phyloP scores from a whole-genome alignment of 2,113 vertebrate species.

The Gnathonemus echidnorhynchus region DNA sequence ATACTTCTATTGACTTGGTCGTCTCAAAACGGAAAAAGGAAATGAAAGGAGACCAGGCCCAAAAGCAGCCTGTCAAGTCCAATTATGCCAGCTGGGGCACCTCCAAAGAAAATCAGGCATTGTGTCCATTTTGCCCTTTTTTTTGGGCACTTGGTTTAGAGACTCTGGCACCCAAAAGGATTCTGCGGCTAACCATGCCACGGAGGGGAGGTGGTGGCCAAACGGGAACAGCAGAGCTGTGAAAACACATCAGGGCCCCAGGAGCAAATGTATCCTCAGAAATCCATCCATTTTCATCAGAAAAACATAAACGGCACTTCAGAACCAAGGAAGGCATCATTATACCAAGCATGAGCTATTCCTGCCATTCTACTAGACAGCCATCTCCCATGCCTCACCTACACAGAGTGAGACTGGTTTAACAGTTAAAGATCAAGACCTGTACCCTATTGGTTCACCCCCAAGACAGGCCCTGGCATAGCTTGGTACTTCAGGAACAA shows the following conservation, averaged over 20 bases:
- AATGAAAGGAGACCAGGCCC: neutral
- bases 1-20: neutral
- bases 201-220: neutral
- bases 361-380: neutral
- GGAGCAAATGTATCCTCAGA: neutral
- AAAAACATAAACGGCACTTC: neutral
- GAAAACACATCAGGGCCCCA: neutral
- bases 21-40: conserved; percentile 7
- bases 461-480: neutral
- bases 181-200: neutral
- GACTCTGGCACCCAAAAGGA: neutral
- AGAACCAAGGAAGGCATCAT: neutral
- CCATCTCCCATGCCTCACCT: neutral
- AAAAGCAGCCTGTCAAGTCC: neutral
- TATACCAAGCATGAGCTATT: neutral
- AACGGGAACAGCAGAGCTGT: neutral
- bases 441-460: neutral
- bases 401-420: neutral
- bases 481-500: neutral
- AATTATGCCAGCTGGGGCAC: neutral
- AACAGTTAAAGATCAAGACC: neutral
- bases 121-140: neutral
- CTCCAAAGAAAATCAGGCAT: neutral
- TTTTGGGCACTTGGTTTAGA: neutral
- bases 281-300: neutral